A percentile compares a stretch with the other conserved stretches of the same genome.
phyloP scores from a whole-genome alignment of 2,797 vertebrate genomes.

The Malacoraja senta region DNA sequence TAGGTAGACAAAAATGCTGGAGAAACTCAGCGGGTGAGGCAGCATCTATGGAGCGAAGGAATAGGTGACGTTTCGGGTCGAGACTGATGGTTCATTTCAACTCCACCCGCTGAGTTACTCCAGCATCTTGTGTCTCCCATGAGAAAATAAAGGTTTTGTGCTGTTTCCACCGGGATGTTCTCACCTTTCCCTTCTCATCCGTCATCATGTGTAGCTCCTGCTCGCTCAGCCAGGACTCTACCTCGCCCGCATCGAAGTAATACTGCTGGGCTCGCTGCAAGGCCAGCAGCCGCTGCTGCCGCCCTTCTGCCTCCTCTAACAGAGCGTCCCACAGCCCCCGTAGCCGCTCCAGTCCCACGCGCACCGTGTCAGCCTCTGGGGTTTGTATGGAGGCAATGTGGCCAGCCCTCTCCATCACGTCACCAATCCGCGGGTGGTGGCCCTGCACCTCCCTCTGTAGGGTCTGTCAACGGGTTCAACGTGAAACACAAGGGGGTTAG shows the following conservation, averaged over 20 bases:
- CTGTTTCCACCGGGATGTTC: neutral
- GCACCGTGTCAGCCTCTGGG: constrained; percentile 67
- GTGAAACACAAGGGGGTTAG: neutral
- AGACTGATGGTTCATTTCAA: too few species aligned
- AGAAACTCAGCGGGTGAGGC: too few species aligned
- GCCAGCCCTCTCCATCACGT: constrained; percentile 72
- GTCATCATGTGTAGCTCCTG: constrained; percentile 94
- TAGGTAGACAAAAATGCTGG: too few species aligned
- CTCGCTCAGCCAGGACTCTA: constrained; percentile 89
- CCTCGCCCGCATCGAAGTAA: constrained; percentile 81
- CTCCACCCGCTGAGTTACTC: too few species aligned
- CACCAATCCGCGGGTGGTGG: constrained; percentile 69
- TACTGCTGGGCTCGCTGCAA: constrained; percentile 89
- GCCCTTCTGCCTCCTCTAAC: constrained; percentile 67
- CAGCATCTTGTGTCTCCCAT: too few species aligned
- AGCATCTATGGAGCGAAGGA: too few species aligned
- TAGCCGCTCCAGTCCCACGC: constrained; percentile 67
- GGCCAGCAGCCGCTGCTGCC: constrained; percentile 75
- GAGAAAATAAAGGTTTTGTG: neutral
- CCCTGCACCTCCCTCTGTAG: constrained; percentile 80
- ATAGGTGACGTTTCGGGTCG: too few species aligned
- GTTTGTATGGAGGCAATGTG: constrained; percentile 71
- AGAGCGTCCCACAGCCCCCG: constrained; percentile 69
- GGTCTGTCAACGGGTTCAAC: constrained; percentile 47
- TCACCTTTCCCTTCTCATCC: constrained; percentile 89